phyloP scores from a whole-genome alignment of 2,113 vertebrate species.

The Columba livia region DNA sequence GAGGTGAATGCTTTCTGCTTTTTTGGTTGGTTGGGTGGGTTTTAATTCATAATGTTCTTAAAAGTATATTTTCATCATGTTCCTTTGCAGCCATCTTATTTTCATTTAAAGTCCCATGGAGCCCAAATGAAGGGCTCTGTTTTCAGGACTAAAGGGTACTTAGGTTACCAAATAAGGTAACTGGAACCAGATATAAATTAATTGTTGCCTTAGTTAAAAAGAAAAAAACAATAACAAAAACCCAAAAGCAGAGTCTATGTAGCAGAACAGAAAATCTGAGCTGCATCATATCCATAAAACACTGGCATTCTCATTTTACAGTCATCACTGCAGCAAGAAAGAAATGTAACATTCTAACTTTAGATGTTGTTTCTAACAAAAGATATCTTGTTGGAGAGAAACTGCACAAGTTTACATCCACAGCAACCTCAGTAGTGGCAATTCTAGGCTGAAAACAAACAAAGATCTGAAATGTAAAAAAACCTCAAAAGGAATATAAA shows the following conservation, averaged over 20 bases:
- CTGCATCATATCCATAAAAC: not conserved
- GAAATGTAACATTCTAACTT: not conserved
- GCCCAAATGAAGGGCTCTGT: not conserved
- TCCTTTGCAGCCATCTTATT: not conserved
- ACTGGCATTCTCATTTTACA: not conserved
- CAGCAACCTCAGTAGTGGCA: not conserved
- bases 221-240: not conserved
- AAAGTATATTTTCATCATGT: not conserved
- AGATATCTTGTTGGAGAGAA: not conserved
- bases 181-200: not conserved
- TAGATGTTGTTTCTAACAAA: not conserved
- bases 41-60: not conserved
- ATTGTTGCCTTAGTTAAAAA: not conserved
- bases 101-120: not conserved
- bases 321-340: not conserved
- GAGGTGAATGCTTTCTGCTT: not conserved
- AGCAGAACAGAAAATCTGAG: not conserved
- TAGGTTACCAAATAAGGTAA: not conserved
- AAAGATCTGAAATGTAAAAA: not conserved
- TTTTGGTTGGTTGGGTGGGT: not conserved
- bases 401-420: not conserved
- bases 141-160: not conserved
- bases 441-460: not conserved
- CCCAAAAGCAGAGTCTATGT: not conserved
- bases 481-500: not conserved